phyloP scores from a whole-genome alignment of 2,797 vertebrate genomes.

The Cryptoblepharus egeriae region DNA sequence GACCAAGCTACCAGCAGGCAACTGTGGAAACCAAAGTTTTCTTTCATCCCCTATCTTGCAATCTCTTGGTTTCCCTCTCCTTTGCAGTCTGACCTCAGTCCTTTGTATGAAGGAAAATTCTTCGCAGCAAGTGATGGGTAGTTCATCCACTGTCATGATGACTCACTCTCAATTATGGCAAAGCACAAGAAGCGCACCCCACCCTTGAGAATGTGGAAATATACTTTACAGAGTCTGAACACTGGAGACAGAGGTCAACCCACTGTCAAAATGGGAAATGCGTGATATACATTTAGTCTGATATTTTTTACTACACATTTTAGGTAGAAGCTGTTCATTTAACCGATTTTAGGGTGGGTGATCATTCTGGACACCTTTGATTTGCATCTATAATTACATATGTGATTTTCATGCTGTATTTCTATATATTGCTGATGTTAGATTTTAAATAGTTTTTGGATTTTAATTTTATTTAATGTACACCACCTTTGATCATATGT shows the following conservation, averaged over 20 bases:
- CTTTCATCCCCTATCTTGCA: not conserved
- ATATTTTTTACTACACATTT: not conserved
- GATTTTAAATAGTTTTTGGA: no score
- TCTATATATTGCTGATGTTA: no score
- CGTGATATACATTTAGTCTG: not conserved
- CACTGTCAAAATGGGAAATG: not conserved
- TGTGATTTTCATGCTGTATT: no score
- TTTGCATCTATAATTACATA: no score
- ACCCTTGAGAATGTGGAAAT: slow-evolving; percentile 1
- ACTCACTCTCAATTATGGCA: slow-evolving; percentile 20
- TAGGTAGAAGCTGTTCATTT: no score
- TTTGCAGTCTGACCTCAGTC: slow-evolving; percentile 14
- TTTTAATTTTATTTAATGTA: no score
- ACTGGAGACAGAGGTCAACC: not conserved
- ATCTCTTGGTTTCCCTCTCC: not conserved
- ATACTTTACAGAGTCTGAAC: not conserved
- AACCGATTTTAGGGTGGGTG: no score
- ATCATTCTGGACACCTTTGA: no score
- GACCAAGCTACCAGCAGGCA: slow-evolving; percentile 17
- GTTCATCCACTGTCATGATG: slow-evolving; percentile 10
- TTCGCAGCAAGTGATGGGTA: slow-evolving; percentile 28
- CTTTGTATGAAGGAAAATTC: slow-evolving; percentile 26
- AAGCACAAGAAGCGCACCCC: not conserved
- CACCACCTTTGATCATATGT: no score
- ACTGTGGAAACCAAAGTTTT: slow-evolving; percentile 31